Evolutionary conservation across 2,888 invertebrate genomes (phyloP).

Genomic region (Elysia crispata): DNA sequence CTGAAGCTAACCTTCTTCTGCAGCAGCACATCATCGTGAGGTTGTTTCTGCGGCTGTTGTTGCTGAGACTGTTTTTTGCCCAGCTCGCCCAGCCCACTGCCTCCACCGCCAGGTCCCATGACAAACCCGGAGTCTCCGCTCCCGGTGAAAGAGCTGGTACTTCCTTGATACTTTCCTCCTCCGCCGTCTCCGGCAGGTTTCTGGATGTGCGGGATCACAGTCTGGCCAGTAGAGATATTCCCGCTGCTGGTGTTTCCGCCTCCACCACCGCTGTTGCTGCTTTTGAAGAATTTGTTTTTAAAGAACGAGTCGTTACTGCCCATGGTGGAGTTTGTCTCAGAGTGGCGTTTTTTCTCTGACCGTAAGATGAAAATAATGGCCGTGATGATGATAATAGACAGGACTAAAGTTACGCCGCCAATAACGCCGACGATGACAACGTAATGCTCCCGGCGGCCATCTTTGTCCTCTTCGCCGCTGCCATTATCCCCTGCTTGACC

Average conservation of each 20-base stretch:
- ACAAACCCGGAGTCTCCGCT: slow-evolving; percentile 21
- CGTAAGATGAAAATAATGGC: slow-evolving; percentile 54
- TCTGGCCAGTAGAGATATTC: too few species aligned
- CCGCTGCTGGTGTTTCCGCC: too few species aligned
- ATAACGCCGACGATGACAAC: slow-evolving; percentile 55
- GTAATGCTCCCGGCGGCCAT: slow-evolving; percentile 80
- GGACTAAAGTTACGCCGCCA: slow-evolving; percentile 52
- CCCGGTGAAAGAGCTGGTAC: too few species aligned
- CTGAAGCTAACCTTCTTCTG: slow-evolving; percentile 57
- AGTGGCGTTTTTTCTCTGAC: slow-evolving; percentile 48
- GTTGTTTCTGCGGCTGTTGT: slow-evolving; percentile 20
- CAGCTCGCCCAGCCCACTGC: slow-evolving; percentile 3
- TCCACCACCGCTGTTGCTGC: background rate
- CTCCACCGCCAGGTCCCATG: background rate
- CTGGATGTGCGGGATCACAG: too few species aligned
- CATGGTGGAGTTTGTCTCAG: slow-evolving; percentile 43
- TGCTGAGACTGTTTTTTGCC: slow-evolving; percentile 25
- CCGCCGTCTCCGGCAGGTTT: background rate
- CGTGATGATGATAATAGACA: slow-evolving; percentile 54
- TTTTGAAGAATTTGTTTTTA: slow-evolving; percentile 27
- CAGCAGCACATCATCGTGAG: slow-evolving; percentile 1
- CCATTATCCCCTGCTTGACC: background rate
- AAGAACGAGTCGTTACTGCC: background rate
- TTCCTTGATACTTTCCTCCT: background rate
- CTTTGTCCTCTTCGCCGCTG: slow-evolving; percentile 79